Conservation (phyloP, 2,113 vertebrate species). For the Raja brachyura region DNA sequence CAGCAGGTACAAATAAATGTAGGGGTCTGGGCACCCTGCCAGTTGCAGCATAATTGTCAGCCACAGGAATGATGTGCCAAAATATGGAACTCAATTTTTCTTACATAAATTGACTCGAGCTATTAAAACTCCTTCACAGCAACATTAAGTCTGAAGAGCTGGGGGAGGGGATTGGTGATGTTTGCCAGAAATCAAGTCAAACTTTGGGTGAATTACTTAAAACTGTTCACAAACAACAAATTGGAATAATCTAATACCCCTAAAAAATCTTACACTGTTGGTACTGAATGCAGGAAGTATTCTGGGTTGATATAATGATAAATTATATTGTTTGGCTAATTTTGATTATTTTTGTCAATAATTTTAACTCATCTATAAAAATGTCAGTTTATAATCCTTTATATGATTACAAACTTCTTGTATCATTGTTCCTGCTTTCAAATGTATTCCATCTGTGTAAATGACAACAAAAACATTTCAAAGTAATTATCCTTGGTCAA, state of each 20-base stretch:
- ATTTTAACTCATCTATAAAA: neutral
- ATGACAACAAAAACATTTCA: neutral
- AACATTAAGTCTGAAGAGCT: neutral
- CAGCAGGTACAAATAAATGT: constrained; percentile 50
- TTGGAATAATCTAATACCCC: constrained; percentile 8
- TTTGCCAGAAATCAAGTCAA: constrained; percentile 19
- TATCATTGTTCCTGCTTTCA: neutral
- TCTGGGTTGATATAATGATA: neutral
- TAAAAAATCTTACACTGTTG: neutral
- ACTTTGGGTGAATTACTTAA: constrained; percentile 11
- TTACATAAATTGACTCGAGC: constrained; percentile 58
- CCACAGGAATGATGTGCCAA: constrained; percentile 62
- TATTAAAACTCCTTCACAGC: constrained; percentile 38
- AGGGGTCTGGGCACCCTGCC: constrained; percentile 67
- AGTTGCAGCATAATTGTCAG: constrained; percentile 66
- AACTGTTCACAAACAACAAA: constrained; percentile 18
- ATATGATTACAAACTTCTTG: neutral
- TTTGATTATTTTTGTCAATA: neutral
- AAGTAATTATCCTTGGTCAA: neutral
- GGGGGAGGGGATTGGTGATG: neutral
- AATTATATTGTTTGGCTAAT: constrained; percentile 13
- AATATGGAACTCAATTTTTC: constrained; percentile 62
- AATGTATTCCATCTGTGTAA: constrained; percentile 3
- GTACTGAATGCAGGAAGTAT: neutral
- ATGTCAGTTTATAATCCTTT: neutral